phyloP scores from a whole-genome alignment of 2,797 vertebrate genomes.

The Pangasius krempfi region DNA sequence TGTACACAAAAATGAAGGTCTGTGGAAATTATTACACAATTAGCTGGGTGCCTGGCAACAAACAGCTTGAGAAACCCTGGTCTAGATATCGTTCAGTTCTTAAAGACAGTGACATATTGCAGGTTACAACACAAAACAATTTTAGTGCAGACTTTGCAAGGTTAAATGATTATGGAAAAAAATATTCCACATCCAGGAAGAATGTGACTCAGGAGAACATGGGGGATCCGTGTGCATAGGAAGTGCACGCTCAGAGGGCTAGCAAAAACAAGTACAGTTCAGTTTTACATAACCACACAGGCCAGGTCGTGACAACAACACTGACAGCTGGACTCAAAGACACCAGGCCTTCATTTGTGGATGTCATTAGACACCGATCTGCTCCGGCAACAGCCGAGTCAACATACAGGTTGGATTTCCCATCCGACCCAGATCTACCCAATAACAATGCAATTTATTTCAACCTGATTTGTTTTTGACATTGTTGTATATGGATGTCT shows the following conservation, averaged over 20 bases:
- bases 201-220: background rate
- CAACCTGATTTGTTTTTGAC: no score
- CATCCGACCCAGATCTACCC: background rate
- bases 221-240: background rate
- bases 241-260: background rate
- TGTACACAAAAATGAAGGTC: background rate
- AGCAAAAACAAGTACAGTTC: slow-evolving; percentile 15
- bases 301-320: slow-evolving; percentile 5
- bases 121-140: background rate
- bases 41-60: background rate
- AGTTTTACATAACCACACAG: slow-evolving; percentile 37
- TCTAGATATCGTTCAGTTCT: background rate
- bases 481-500: background rate
- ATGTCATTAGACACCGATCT: slow-evolving; percentile 9
- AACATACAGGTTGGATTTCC: slow-evolving; percentile 1
- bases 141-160: background rate
- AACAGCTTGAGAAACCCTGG: background rate
- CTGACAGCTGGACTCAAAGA: slow-evolving; percentile 3
- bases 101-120: background rate
- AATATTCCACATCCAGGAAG: background rate
- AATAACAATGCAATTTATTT: background rate
- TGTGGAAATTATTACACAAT: background rate
- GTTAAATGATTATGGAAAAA: background rate
- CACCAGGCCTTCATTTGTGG: slow-evolving; percentile 5
- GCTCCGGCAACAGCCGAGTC: background rate